Evolutionary conservation across 1,140 invertebrate genomes (phyloP).

Genomic region (Drosophila carrolli): DNA sequence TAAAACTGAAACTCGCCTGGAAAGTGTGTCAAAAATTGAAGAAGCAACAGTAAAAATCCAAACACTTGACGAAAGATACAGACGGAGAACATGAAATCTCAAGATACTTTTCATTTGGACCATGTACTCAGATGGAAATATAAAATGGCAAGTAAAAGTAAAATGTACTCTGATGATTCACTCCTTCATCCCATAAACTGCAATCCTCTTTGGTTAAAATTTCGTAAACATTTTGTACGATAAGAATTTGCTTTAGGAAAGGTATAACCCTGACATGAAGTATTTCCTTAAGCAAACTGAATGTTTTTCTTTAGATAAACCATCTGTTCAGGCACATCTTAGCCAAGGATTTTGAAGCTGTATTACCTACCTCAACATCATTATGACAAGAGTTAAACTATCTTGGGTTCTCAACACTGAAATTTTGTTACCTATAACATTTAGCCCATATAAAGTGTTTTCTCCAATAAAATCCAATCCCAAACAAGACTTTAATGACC

Average conservation of each 20-base stretch:
- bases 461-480: constrained; percentile 6
- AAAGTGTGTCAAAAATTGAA: constrained; percentile 77
- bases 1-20: constrained; percentile 72
- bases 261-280: not conserved
- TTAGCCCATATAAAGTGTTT: constrained; percentile 21
- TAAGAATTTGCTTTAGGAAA: not conserved
- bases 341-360: not conserved
- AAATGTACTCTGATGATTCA: not conserved
- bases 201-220: not conserved
- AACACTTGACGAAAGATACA: constrained; percentile 34
- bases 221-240: not conserved
- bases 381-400: not conserved
- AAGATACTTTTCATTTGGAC: constrained; percentile 26
- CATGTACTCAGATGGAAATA: constrained; percentile 19
- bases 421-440: constrained; percentile 3
- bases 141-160: constrained; percentile 14
- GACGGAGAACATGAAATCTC: constrained; percentile 22
- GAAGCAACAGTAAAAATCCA: constrained; percentile 41
- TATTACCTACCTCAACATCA: constrained; percentile 12
- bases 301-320: too few species aligned
- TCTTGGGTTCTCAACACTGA: constrained; percentile 9
- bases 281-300: too few species aligned
- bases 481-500: constrained; percentile 22
- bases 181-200: not conserved
- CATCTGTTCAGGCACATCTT: too few species aligned